Evolutionary conservation across 2,888 invertebrate genomes (phyloP).

Genomic region (Chirona hameri): DNA sequence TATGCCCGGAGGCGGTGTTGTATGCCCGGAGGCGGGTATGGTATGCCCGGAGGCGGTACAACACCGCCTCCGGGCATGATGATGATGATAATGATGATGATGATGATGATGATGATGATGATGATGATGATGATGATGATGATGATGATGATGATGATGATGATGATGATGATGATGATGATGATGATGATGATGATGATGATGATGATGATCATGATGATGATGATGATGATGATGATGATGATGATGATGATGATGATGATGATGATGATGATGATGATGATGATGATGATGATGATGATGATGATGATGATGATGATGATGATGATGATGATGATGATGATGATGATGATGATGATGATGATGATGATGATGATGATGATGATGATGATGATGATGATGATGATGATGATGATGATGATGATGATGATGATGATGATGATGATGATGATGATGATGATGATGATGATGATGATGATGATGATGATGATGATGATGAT

Average conservation of each 20-base stretch:
- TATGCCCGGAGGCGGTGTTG: no score
- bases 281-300: no score
- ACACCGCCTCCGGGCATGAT: neutral
- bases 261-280: no score
- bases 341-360: conserved; percentile 22
- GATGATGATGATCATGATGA: no score
- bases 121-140: conserved; percentile 22
- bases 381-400: conserved; percentile 22
- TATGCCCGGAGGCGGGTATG: no score
- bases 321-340: no score
- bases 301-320: no score
- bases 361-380: conserved; percentile 22
- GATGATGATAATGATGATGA: conserved; percentile 22
- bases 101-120: conserved; percentile 22
- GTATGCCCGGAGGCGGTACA: no score
- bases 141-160: conserved; percentile 22
- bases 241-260: neutral
- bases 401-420: conserved; percentile 3
- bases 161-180: conserved; percentile 22
- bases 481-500: neutral
- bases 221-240: neutral
- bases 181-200: no score
- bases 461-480: conserved; percentile 22
- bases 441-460: conserved; percentile 22
- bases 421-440: conserved; percentile 22